phyloP scores from a whole-genome alignment of 2,888 invertebrate genomes.

The Glaucopsyche alexis region DNA sequence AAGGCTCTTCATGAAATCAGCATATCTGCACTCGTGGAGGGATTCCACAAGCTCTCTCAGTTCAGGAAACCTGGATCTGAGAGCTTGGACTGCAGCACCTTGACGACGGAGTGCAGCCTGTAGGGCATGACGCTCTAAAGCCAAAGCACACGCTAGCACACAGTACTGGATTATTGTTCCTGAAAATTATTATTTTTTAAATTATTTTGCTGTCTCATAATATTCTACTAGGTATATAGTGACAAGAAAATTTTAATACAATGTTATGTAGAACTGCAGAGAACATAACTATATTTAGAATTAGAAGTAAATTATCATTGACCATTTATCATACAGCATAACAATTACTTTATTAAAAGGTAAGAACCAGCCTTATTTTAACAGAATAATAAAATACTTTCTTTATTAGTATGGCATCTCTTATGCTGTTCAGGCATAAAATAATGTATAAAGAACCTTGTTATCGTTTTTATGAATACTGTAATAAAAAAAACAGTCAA shows the following conservation, averaged over 20 bases:
- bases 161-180: conserved; percentile 81
- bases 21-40: conserved; percentile 94
- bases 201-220: neutral
- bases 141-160: conserved; percentile 78
- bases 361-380: neutral
- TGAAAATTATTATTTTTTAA: conserved; percentile 56
- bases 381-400: neutral
- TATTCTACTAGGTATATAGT: too few species aligned
- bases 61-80: conserved; percentile 83
- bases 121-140: conserved; percentile 75
- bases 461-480: too few species aligned
- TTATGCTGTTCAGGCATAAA: too few species aligned
- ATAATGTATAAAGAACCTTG: too few species aligned
- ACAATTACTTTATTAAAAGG: neutral
- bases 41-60: conserved; percentile 85
- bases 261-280: too few species aligned
- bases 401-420: too few species aligned
- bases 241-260: too few species aligned
- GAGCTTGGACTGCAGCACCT: conserved; percentile 87
- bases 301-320: too few species aligned
- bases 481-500: too few species aligned
- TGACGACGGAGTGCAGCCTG: conserved; percentile 77
- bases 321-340: too few species aligned
- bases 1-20: conserved; percentile 87
- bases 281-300: too few species aligned